phyloP scores from a whole-genome alignment of 2,797 vertebrate genomes.

The Vespertilio murinus region DNA sequence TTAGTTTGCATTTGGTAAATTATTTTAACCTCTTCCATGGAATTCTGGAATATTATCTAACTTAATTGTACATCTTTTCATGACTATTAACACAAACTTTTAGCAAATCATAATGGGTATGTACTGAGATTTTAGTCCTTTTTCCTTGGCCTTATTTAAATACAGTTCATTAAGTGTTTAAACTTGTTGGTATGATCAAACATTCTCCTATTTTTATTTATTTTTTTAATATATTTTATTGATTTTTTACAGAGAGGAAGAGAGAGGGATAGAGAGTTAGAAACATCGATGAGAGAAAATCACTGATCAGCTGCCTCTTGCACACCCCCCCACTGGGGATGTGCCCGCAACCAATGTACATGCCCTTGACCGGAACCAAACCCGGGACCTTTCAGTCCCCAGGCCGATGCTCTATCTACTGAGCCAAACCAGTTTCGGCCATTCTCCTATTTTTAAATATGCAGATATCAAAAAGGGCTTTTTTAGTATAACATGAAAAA shows the following conservation, averaged over 20 bases:
- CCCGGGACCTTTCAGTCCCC: too few relatives aligned
- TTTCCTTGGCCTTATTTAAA: neutral
- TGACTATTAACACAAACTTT: neutral
- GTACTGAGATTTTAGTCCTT: neutral
- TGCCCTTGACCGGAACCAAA: too few relatives aligned
- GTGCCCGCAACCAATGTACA: too few relatives aligned
- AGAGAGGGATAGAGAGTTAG: too few relatives aligned
- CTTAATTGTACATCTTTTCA: neutral
- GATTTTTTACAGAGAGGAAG: too few relatives aligned
- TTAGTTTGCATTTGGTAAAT: slow-evolving; percentile 8
- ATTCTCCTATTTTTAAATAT: neutral
- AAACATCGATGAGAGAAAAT: too few relatives aligned
- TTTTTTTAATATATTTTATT: too few relatives aligned
- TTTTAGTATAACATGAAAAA: neutral
- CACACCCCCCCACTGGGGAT: too few relatives aligned
- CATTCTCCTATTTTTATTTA: neutral
- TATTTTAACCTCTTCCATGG: slow-evolving; percentile 24
- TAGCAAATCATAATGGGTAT: neutral
- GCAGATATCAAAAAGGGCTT: neutral
- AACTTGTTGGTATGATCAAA: neutral
- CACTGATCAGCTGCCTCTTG: too few relatives aligned
- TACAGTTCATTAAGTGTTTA: slow-evolving; percentile 11
- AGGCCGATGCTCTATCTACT: too few relatives aligned
- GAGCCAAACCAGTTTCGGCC: too few relatives aligned
- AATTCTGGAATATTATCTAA: neutral